A percentile compares a stretch with the other conserved stretches of the same genome.
phyloP scores from a whole-genome alignment of 2,113 vertebrate species.

The Thunnus maccoyii region DNA sequence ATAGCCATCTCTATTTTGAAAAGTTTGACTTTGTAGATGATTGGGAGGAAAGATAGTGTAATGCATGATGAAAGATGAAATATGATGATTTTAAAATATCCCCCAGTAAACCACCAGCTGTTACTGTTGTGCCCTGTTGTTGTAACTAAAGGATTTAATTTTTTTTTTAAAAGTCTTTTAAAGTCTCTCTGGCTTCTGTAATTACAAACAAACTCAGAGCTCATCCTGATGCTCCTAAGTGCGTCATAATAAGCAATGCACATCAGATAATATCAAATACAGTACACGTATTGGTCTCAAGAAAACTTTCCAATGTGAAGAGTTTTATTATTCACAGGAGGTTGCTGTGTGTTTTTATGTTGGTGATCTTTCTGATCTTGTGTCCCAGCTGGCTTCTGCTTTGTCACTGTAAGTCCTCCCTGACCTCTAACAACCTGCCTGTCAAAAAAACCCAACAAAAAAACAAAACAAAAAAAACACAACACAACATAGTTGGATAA shows the following conservation, averaged over 20 bases:
- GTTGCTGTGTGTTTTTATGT: conserved; percentile 53
- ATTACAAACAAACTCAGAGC: background rate
- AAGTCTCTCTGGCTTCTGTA: background rate
- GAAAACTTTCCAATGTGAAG: conserved; percentile 26
- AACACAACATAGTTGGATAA: background rate
- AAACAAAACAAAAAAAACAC: conserved; percentile 32
- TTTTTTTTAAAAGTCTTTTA: background rate
- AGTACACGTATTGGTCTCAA: conserved; percentile 2
- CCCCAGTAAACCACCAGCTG: background rate
- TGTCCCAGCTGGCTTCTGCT: conserved; percentile 60
- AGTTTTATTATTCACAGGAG: conserved; percentile 64
- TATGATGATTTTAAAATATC: background rate
- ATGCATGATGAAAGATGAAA: conserved; percentile 13
- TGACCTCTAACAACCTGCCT: conserved; percentile 54
- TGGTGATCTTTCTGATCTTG: conserved; percentile 53
- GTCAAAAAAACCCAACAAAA: conserved; percentile 34
- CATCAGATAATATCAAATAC: background rate
- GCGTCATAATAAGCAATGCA: background rate
- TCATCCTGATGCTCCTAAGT: background rate
- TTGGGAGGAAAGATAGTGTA: background rate
- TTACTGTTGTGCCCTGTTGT: background rate
- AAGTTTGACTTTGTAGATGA: conserved; percentile 34
- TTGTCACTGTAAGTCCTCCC: conserved; percentile 35
- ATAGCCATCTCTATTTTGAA: conserved; percentile 10
- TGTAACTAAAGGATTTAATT: conserved; percentile 5